Conservation (phyloP, 2,888 invertebrate species). For the Heliconius cydno region DNA sequence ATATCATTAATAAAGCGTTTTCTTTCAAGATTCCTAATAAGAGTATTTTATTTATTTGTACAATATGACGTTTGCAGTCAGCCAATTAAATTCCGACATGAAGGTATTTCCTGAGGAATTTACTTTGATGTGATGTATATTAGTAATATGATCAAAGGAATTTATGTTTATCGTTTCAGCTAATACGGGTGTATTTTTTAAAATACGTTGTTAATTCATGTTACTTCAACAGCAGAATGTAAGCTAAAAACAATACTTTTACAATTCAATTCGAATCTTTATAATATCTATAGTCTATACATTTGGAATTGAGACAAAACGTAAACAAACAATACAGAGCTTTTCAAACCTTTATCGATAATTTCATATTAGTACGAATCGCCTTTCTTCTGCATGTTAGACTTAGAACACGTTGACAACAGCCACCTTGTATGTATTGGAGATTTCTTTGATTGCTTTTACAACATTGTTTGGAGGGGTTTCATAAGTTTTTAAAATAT, state of each 20-base stretch:
- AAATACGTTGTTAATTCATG: background rate
- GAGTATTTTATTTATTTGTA: conserved; percentile 14
- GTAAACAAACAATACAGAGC: too few species aligned
- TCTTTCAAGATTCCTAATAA: conserved; percentile 25
- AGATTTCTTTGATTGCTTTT: too few species aligned
- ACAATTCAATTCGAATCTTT: too few species aligned
- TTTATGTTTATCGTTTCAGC: background rate
- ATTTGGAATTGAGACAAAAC: too few species aligned
- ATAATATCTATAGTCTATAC: background rate
- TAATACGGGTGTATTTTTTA: background rate
- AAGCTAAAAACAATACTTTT: background rate
- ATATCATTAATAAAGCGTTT: conserved; percentile 6
- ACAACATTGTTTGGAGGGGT: too few species aligned
- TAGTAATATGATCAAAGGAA: conserved; percentile 6
- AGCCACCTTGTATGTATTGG: too few species aligned
- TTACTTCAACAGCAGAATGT: background rate
- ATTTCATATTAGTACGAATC: too few species aligned
- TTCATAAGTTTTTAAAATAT: too few species aligned
- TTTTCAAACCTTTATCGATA: too few species aligned
- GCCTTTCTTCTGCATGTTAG: too few species aligned
- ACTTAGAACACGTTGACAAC: too few species aligned
- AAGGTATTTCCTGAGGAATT: conserved; percentile 28
- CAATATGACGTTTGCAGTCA: conserved; percentile 16
- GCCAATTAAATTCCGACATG: conserved; percentile 26
- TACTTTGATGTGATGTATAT: conserved; percentile 17